phyloP scores from a whole-genome alignment of 2,113 vertebrate genomes.

The Ctenomys sociabilis region DNA sequence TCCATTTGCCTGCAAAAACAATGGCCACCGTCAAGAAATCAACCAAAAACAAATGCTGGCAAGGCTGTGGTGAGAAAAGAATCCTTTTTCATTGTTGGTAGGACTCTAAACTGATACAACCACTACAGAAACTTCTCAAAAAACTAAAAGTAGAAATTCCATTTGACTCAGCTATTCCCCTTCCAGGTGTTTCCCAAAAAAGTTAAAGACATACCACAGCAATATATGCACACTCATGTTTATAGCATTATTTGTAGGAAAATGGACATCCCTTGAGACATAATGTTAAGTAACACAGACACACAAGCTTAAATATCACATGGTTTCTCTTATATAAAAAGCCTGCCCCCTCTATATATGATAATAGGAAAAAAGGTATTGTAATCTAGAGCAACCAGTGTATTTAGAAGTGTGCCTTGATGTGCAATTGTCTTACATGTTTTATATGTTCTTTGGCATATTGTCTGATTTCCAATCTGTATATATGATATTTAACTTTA shows the following conservation, averaged over 20 bases:
- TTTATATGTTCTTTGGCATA: neutral
- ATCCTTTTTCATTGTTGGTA: neutral
- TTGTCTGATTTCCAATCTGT: neutral
- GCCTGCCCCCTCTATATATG: too few relatives aligned
- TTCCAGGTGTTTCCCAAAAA: neutral
- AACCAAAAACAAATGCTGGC: neutral
- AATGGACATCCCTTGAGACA: neutral
- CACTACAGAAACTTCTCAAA: neutral
- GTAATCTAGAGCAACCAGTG: neutral
- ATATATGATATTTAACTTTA: neutral
- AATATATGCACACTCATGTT: neutral
- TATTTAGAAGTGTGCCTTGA: neutral
- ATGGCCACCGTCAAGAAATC: neutral
- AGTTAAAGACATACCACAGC: neutral
- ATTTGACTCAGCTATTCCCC: neutral
- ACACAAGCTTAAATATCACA: neutral
- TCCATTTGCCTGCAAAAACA: neutral
- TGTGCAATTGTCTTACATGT: neutral
- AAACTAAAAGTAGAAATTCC: neutral
- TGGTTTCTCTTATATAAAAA: neutral
- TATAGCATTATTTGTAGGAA: neutral
- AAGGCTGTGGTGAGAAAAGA: neutral
- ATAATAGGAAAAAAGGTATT: neutral
- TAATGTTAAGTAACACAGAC: neutral
- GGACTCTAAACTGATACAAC: neutral